A percentile compares a stretch with the other conserved stretches of the same genome.
Conservation (phyloP, 2,888 invertebrate genomes). For the Isoperla grammatica region DNA sequence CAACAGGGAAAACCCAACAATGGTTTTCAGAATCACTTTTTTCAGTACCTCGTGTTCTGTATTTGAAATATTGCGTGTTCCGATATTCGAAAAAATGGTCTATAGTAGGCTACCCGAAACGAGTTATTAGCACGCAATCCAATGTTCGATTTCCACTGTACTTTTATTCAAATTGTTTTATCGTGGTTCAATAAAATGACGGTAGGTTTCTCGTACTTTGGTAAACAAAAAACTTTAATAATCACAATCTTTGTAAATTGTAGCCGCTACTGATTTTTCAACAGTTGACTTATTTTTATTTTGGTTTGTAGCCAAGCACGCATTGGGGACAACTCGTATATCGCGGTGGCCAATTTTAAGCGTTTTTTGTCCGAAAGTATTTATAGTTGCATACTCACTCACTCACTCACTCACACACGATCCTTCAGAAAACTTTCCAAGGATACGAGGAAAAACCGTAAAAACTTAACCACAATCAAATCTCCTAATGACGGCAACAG, state of each 20-base stretch:
- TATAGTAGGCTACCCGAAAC: not conserved
- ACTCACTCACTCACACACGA: too few species aligned
- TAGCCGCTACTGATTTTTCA: not conserved
- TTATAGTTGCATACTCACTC: conserved; percentile 4
- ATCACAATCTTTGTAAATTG: not conserved
- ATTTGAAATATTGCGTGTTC: conserved; percentile 4
- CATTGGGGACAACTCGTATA: not conserved
- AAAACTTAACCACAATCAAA: conserved; percentile 9
- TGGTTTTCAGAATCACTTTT: conserved; percentile 3
- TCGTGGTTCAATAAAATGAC: not conserved
- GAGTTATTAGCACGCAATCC: conserved; percentile 9
- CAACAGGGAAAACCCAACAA: not conserved
- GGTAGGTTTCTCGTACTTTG: not conserved
- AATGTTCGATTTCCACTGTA: conserved; percentile 9
- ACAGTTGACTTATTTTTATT: conserved; percentile 12
- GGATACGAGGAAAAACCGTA: not conserved
- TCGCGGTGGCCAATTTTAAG: not conserved
- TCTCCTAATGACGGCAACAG: not conserved
- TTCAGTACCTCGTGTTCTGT: not conserved
- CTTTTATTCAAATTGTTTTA: not conserved
- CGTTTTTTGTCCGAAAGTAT: conserved; percentile 5
- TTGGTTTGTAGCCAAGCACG: conserved; percentile 12
- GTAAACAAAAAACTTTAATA: too few species aligned
- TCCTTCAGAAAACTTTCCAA: conserved; percentile 1
- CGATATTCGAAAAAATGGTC: not conserved